A percentile compares a stretch with the other conserved stretches of the same genome.
Evolutionary conservation across 2,888 invertebrate genomes (phyloP).

Genomic region (Cheilosia vernalis): DNA sequence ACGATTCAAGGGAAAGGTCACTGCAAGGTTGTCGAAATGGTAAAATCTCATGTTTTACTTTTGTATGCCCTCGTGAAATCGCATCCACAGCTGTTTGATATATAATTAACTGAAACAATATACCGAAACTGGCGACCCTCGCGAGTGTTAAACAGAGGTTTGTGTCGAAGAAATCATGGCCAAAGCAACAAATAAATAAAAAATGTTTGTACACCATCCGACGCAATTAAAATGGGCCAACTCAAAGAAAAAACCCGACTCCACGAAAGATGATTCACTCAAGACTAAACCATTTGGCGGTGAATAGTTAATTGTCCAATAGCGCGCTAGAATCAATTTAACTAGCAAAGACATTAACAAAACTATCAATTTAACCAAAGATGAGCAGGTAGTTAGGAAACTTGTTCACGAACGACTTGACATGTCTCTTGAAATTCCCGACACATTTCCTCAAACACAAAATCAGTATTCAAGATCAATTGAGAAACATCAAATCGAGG

Average conservation of each 20-base stretch:
- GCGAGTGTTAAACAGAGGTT: background rate
- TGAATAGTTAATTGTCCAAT: conserved; percentile 27
- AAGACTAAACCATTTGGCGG: conserved; percentile 14
- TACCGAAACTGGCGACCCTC: conserved; percentile 1
- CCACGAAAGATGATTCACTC: conserved; percentile 34
- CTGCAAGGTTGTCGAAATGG: conserved; percentile 8
- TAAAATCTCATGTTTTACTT: background rate
- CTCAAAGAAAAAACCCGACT: background rate
- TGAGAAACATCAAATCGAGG: conserved; percentile 37
- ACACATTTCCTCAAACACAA: conserved; percentile 56
- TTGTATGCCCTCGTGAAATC: conserved; percentile 15
- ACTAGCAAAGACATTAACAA: conserved; percentile 25
- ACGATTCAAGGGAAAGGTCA: background rate
- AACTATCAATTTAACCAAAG: conserved; percentile 49
- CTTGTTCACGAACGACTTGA: conserved; percentile 41
- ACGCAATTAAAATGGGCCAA: conserved; percentile 23
- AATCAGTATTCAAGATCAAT: conserved; percentile 55
- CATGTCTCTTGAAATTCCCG: conserved; percentile 46
- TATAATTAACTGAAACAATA: conserved; percentile 14
- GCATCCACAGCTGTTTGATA: conserved; percentile 2
- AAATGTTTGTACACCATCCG: conserved; percentile 14
- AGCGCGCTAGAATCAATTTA: conserved; percentile 25
- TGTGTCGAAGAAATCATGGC: conserved; percentile 19
- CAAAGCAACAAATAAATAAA: conserved; percentile 7
- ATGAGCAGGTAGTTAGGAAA: conserved; percentile 30